phyloP scores from a whole-genome alignment of 2,888 invertebrate species.

The Marronus borbonicus region DNA sequence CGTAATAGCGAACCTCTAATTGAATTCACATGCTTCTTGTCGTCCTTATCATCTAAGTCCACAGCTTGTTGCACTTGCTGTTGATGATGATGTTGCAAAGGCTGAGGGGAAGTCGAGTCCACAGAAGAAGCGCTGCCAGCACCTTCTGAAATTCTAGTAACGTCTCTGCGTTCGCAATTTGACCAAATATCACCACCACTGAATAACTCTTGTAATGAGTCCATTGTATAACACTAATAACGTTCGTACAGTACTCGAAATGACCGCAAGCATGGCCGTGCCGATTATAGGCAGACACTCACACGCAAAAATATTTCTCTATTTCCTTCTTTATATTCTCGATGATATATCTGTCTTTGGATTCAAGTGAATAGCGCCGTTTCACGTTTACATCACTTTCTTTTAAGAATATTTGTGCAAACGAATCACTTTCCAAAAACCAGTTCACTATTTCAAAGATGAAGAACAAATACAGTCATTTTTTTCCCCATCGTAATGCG shows the following conservation, averaged over 20 bases:
- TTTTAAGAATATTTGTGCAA: neutral
- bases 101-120: constrained; percentile 78
- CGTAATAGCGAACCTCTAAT: constrained; percentile 74
- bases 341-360: neutral
- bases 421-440: too few relatives aligned
- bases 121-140: constrained; percentile 67
- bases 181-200: constrained; percentile 66
- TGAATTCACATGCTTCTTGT: constrained; percentile 78
- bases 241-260: constrained; percentile 57
- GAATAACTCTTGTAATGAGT: constrained; percentile 71
- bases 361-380: neutral
- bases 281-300: constrained; percentile 57
- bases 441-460: constrained; percentile 1
- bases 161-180: constrained; percentile 51
- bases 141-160: constrained; percentile 52
- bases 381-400: neutral
- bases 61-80: constrained; percentile 45
- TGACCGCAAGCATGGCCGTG: constrained; percentile 60
- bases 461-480: constrained; percentile 21
- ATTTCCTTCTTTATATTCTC: neutral
- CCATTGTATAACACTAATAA: constrained; percentile 67
- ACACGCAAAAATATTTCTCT: constrained; percentile 41
- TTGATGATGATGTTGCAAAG: constrained; percentile 51
- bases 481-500: neutral
- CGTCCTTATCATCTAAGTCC: constrained; percentile 67